These are phyloP conservation scores for Drosophila ercepeae DNA, from an alignment of 1,140 invertebrate genomes.

Conservation along the genomic window DNA sequence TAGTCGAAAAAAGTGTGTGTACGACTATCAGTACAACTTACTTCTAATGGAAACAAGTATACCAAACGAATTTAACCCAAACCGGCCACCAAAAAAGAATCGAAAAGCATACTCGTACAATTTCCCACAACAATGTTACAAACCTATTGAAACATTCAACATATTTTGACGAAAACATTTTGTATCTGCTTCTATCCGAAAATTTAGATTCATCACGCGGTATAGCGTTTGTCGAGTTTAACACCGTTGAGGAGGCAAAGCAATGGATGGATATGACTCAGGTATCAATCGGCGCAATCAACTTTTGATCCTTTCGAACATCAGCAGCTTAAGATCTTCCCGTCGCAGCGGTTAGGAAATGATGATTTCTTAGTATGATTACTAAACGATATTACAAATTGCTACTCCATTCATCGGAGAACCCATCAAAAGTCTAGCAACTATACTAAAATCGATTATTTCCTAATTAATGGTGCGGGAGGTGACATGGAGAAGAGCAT, in stretches of 20 bases:
- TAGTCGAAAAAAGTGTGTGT: not conserved
- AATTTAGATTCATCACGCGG: slow-evolving; percentile 93
- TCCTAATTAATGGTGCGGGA: slow-evolving; percentile 17
- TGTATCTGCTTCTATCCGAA: slow-evolving; percentile 85
- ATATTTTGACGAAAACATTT: slow-evolving; percentile 83
- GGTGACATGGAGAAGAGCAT: slow-evolving; percentile 14
- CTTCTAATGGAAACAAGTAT: slow-evolving; percentile 9
- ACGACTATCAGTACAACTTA: slow-evolving; percentile 1
- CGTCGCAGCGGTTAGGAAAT: not conserved
- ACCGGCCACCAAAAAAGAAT: slow-evolving; percentile 25
- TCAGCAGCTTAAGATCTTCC: slow-evolving; percentile 7
- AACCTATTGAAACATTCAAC: slow-evolving; percentile 64
- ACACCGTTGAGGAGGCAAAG: slow-evolving; percentile 93
- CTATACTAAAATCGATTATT: slow-evolving; percentile 45
- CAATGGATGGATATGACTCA: slow-evolving; percentile 97
- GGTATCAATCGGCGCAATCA: slow-evolving; percentile 86
- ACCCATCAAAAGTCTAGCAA: not conserved
- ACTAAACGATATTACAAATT: not conserved
- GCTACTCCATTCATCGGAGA: not conserved
- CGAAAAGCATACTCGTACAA: slow-evolving; percentile 31
- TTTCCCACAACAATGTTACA: slow-evolving; percentile 61
- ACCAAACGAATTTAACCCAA: slow-evolving; percentile 32
- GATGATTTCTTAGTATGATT: not conserved
- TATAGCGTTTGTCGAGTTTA: slow-evolving; percentile 98
- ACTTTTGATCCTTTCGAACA: slow-evolving; percentile 16